Evolutionary conservation across 1,140 invertebrate species (phyloP), one percentile per base, ranked within the genome.

Genomic region (Drosophila obscura): DNA sequence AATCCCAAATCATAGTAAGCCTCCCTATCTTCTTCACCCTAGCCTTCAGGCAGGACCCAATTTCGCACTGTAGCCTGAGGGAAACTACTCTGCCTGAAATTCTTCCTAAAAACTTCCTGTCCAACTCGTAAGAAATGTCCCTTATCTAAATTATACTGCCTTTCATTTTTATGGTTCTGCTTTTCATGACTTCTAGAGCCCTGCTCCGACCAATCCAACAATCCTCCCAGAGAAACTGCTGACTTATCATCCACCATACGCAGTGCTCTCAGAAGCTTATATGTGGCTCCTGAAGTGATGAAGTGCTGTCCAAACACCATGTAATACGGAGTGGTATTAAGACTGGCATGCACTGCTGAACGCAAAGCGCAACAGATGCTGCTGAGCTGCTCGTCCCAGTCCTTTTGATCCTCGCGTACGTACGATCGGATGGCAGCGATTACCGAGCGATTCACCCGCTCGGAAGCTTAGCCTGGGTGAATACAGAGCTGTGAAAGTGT

Each of bases 1-100:
- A 13, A 26, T 50, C 24, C 22, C 5, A 26, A n/a, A 26, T 50
- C 48, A 24, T 24, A 50, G 26, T 50, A 50, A 2, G 11, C 24
- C n/a, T 50, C 11, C 50, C 50, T 9, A 52, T 31, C 50, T 48
- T 68, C 39, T 68, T 60, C 11, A 62, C 26, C 26, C 52, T 48
- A 15, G 49, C 44, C 39, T 62, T 62, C 4, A 62, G 3, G 50
- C 6, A 3, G 57, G 66, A 26, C 50, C 35, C 9, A 69, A 43
- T 45, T 69, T 61, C 11, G 66, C 43, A 48, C 62, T 69, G 7
- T 61, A 61, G 5, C 59, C 59, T 22, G 59, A 45, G 39, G 15
- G 9, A 26, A 69, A 44, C 61, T 24, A 1, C 26, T 28, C 48
- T 51, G 39, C 46, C 56, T 39, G 9, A 52, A 49, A 26, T 53